phyloP scores from a whole-genome alignment of 2,888 invertebrate genomes.

The Neoscelio sp. region DNA sequence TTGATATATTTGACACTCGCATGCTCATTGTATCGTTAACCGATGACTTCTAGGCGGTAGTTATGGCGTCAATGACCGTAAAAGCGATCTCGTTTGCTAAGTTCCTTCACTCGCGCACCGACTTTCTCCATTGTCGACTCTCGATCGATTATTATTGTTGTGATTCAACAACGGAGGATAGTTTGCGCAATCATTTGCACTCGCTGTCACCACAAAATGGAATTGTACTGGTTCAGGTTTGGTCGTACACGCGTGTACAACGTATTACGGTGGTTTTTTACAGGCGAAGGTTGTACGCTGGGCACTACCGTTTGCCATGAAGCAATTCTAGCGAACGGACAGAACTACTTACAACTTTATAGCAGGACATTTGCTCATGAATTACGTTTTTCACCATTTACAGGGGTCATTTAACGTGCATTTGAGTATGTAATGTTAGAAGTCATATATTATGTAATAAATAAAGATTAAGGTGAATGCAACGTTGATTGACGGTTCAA shows the following conservation, averaged over 20 bases:
- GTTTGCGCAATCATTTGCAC: conserved; percentile 60
- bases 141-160: conserved; percentile 75
- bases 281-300: neutral
- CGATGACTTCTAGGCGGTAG: conserved; percentile 55
- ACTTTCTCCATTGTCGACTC: conserved; percentile 80
- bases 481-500: no score
- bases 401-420: no score
- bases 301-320: conserved; percentile 2
- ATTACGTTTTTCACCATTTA: neutral
- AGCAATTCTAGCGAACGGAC: neutral
- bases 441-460: no score
- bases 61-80: conserved; percentile 67
- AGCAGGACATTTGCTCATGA: neutral
- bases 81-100: conserved; percentile 69
- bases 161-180: conserved; percentile 68
- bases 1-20: conserved; percentile 43
- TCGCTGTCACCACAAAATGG: conserved; percentile 39
- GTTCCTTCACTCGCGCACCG: conserved; percentile 72
- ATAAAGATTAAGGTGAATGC: no score
- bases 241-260: conserved; percentile 27
- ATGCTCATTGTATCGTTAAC: conserved; percentile 41
- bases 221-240: conserved; percentile 26
- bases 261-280: conserved; percentile 20
- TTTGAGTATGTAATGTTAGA: no score
- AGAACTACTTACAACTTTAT: neutral